A percentile compares a stretch with the other conserved stretches of the same genome.
phyloP scores from a whole-genome alignment of 2,888 invertebrate species.

The Hypomecis punctinalis region DNA sequence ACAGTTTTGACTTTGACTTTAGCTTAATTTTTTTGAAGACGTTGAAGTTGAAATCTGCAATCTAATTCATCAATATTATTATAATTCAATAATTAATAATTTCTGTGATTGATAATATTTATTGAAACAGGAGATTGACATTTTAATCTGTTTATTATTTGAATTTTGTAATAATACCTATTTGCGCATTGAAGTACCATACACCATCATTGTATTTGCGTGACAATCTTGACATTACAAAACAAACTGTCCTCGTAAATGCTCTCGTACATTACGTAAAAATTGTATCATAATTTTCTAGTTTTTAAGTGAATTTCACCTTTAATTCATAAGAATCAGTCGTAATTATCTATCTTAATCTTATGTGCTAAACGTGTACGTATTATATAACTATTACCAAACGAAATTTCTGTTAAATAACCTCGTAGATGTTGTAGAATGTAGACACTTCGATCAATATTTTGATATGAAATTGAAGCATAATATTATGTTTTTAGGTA shows the following conservation, averaged over 20 bases:
- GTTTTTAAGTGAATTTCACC: slow-evolving; percentile 38
- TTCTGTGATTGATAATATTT: too few species aligned
- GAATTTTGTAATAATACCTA: too few species aligned
- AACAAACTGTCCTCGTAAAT: slow-evolving; percentile 4
- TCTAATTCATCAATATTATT: too few species aligned
- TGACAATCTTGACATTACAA: background rate
- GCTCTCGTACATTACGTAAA: slow-evolving; percentile 62
- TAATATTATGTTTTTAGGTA: slow-evolving; percentile 34
- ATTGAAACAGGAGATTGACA: too few species aligned
- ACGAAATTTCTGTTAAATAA: background rate
- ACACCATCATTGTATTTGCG: too few species aligned
- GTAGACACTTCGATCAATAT: slow-evolving; percentile 20
- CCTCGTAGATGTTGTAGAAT: background rate
- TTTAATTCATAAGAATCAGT: background rate
- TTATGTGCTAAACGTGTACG: slow-evolving; percentile 34
- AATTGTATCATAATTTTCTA: slow-evolving; percentile 44
- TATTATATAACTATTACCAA: slow-evolving; percentile 17
- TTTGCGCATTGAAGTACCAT: too few species aligned
- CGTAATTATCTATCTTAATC: background rate
- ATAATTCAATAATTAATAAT: too few species aligned
- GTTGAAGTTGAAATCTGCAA: background rate
- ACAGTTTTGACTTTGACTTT: background rate
- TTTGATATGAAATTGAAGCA: slow-evolving; percentile 24
- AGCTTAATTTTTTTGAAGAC: background rate
- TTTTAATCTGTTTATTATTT: too few species aligned